Evolutionary conservation across 1,140 invertebrate genomes (phyloP).

Genomic region (Diabrotica undecimpunctata): DNA sequence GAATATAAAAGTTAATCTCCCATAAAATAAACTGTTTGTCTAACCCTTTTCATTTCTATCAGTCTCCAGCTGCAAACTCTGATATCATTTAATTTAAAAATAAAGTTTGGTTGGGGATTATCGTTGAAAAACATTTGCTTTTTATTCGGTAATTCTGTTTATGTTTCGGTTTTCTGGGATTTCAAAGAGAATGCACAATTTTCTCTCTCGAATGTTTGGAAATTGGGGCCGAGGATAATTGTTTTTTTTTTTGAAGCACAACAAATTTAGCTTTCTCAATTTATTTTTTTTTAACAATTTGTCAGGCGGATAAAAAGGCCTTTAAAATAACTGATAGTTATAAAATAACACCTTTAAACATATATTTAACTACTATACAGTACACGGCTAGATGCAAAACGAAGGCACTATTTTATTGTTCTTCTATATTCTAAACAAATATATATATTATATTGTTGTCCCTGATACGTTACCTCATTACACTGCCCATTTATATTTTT

Average conservation of each 20-base stretch:
- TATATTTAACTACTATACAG: too few species aligned
- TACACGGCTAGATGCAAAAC: too few species aligned
- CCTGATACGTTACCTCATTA: too few species aligned
- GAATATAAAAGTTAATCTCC: conserved; percentile 43
- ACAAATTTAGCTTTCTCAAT: too few species aligned
- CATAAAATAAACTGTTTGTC: conserved; percentile 41
- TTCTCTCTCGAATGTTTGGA: neutral
- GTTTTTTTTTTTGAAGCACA: neutral
- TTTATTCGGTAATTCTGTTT: conserved; percentile 19
- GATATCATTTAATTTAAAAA: conserved; percentile 29
- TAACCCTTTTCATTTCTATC: conserved; percentile 31
- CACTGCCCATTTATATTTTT: too few species aligned
- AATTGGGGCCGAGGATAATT: conserved; percentile 10
- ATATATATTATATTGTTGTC: too few species aligned
- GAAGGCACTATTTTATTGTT: too few species aligned
- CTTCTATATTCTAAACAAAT: too few species aligned
- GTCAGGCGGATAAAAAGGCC: too few species aligned
- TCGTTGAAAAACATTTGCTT: conserved; percentile 26
- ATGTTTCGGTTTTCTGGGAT: conserved; percentile 19
- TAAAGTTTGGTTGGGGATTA: conserved; percentile 26
- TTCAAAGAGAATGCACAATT: conserved; percentile 22
- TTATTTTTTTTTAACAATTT: too few species aligned
- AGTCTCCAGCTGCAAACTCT: conserved; percentile 15
- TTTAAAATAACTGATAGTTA: too few species aligned
- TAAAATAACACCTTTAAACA: too few species aligned